Percentiles rank a stretch among this genome's conserved stretches.
Conservation (phyloP, 2,113 vertebrate genomes). For the Hymenochirus boettgeri region DNA sequence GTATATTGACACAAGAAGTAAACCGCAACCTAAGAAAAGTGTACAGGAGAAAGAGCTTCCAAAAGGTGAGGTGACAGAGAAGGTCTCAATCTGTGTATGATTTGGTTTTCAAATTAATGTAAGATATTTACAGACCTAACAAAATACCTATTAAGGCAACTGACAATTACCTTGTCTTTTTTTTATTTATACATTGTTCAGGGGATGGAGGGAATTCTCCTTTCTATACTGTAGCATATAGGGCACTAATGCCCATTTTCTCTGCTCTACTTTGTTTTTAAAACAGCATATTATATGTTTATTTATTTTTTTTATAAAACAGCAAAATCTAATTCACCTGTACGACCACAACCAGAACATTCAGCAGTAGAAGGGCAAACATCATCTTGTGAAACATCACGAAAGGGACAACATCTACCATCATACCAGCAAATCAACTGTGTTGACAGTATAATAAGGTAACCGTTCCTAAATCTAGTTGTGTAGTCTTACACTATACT, state of each 20-base stretch:
- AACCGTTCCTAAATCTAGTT: no score
- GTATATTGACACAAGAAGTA: constrained; percentile 65
- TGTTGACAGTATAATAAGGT: constrained; percentile 85
- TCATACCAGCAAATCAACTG: constrained; percentile 90
- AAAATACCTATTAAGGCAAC: no score
- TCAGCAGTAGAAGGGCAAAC: constrained; percentile 45
- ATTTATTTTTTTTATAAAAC: constrained; percentile 29
- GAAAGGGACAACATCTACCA: constrained; percentile 60
- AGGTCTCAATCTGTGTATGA: not conserved
- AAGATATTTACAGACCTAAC: no score
- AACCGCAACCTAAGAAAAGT: constrained; percentile 33
- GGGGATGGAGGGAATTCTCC: no score
- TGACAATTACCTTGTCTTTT: no score
- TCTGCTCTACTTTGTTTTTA: no score
- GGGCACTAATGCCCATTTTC: no score
- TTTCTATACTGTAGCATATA: no score
- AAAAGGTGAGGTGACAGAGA: constrained; percentile 41
- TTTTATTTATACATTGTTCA: no score
- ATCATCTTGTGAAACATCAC: constrained; percentile 46
- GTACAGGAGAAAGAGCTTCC: not conserved
- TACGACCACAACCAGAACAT: constrained; percentile 45
- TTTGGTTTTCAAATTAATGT: no score
- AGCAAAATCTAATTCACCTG: constrained; percentile 47
- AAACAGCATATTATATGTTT: no score
- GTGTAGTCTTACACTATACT: no score